Percentiles rank a stretch among this genome's conserved stretches.
Conservation (phyloP, 2,888 invertebrate genomes). For the Ceriagrion tenellum region DNA sequence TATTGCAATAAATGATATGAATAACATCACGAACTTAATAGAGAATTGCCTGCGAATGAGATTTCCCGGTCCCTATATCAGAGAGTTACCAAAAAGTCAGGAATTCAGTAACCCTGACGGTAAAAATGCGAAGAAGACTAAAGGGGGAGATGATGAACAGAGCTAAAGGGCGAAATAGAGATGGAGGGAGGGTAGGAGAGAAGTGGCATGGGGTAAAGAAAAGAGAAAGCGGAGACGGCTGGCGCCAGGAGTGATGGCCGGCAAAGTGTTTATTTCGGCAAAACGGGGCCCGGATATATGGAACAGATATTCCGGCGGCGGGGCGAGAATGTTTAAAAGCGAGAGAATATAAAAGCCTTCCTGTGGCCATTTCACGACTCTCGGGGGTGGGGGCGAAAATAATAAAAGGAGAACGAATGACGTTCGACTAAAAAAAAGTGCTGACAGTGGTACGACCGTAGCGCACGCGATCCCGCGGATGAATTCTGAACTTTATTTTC, state of each 20-base stretch:
- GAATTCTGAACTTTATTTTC: background rate
- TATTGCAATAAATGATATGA: no score
- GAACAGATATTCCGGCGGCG: background rate
- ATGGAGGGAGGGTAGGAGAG: background rate
- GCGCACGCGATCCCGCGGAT: background rate
- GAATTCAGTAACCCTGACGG: no score
- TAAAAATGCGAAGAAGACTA: no score
- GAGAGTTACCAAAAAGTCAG: no score
- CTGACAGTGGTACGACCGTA: background rate
- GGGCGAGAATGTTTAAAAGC: background rate
- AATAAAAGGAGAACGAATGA: background rate
- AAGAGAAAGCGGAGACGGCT: background rate
- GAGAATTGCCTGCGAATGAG: no score
- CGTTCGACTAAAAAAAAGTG: background rate
- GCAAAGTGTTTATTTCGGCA: background rate
- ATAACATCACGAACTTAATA: no score
- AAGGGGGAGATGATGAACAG: background rate
- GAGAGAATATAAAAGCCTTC: background rate
- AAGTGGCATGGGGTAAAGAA: background rate
- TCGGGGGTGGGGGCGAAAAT: background rate
- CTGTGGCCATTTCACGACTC: background rate
- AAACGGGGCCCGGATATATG: background rate
- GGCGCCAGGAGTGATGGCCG: constrained; percentile 10
- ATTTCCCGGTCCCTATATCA: no score
- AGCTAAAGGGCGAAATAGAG: background rate